Evolutionary conservation across 2,888 invertebrate genomes (phyloP).

Genomic region (Drosophila lacicola): DNA sequence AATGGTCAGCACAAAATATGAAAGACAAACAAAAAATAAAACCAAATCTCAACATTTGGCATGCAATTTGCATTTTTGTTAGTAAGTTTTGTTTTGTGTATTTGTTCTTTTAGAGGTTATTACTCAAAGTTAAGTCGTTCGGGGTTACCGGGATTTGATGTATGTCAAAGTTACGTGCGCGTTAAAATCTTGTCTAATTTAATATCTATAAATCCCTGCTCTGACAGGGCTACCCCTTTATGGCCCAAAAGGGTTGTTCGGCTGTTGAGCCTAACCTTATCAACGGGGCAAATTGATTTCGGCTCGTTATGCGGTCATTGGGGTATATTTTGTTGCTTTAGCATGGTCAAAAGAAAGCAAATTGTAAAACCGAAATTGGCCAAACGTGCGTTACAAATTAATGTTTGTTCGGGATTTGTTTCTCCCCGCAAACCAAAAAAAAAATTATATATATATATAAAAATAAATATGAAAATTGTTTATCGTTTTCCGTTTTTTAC

Average conservation of each 20-base stretch:
- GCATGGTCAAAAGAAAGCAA: conserved; percentile 67
- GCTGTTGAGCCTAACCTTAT: conserved; percentile 62
- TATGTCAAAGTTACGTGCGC: conserved; percentile 77
- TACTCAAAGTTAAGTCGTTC: conserved; percentile 65
- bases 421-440: conserved; percentile 47
- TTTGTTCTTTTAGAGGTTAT: conserved; percentile 28
- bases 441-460: conserved; percentile 24
- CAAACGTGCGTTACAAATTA: conserved; percentile 83
- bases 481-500: conserved; percentile 23
- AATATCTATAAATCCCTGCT: conserved; percentile 78
- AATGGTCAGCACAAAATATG: conserved; percentile 57
- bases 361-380: conserved; percentile 78
- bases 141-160: conserved; percentile 63
- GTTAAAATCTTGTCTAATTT: conserved; percentile 74
- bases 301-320: conserved; percentile 81
- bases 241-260: conserved; percentile 38
- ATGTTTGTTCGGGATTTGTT: conserved; percentile 79
- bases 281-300: conserved; percentile 80
- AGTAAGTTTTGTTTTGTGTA: not conserved
- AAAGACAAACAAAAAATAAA: conserved; percentile 16
- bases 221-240: conserved; percentile 50
- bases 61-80: conserved; percentile 69
- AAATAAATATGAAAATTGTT: conserved; percentile 36
- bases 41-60: conserved; percentile 67
- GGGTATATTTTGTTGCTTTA: conserved; percentile 73